Evolutionary conservation across 1,140 invertebrate genomes (phyloP).

Genomic region (Zaprionus taronus): DNA sequence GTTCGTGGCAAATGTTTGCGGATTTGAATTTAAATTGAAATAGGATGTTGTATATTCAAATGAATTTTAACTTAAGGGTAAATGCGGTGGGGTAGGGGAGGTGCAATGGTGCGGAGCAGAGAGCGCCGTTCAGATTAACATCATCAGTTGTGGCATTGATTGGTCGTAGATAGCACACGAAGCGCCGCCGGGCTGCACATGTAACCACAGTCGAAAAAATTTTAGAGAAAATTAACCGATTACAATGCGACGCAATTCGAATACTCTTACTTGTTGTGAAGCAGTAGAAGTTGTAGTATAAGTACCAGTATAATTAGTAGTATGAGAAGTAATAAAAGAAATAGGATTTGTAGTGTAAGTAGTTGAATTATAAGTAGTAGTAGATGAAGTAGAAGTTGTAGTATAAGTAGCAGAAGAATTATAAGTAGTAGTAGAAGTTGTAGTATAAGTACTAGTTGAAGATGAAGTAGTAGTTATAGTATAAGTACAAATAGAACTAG

Average conservation of each 20-base stretch:
- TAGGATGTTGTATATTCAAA: slow-evolving; percentile 84
- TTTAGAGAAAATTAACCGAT: background rate
- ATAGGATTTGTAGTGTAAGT: background rate
- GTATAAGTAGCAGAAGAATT: background rate
- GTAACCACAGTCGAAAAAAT: slow-evolving; percentile 61
- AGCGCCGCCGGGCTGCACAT: slow-evolving; percentile 64
- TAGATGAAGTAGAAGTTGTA: background rate
- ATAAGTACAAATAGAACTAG: background rate
- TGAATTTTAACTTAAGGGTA: slow-evolving; percentile 84
- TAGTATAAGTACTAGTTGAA: background rate
- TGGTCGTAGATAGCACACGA: slow-evolving; percentile 77
- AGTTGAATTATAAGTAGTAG: background rate
- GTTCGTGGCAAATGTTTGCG: slow-evolving; percentile 81
- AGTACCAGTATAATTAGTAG: background rate
- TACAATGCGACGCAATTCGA: background rate
- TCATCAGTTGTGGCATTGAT: slow-evolving; percentile 84
- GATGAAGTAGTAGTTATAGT: background rate
- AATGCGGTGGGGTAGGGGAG: slow-evolving; percentile 45
- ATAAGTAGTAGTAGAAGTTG: background rate
- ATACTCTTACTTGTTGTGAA: slow-evolving; percentile 16
- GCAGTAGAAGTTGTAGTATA: background rate
- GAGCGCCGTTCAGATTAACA: slow-evolving; percentile 77
- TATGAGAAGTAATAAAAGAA: background rate
- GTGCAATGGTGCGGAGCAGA: slow-evolving; percentile 34
- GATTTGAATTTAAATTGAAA: slow-evolving; percentile 85